These are phyloP conservation scores for Lacerta viridis DNA, from an alignment of 2,797 vertebrate species.

Conservation along the genomic window DNA sequence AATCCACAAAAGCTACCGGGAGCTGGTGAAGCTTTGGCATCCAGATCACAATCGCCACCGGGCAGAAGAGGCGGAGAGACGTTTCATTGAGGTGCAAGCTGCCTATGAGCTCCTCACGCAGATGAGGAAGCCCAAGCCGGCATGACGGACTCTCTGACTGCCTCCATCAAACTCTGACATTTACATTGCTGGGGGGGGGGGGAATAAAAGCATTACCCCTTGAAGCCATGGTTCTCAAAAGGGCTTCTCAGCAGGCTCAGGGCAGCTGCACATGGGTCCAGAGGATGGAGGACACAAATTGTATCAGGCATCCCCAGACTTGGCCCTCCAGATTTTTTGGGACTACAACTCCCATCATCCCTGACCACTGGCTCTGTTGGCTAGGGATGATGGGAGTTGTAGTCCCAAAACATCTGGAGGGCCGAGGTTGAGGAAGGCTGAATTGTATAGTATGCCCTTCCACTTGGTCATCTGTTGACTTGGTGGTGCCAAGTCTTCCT, in stretches of 20 bases:
- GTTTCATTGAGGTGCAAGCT: constrained; percentile 89
- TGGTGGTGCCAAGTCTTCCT: neutral
- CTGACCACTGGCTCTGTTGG: too few relatives aligned
- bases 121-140: constrained; percentile 46
- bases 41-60: constrained; percentile 89
- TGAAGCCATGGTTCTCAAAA: neutral
- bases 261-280: neutral
- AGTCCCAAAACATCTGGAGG: too few relatives aligned
- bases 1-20: constrained; percentile 85
- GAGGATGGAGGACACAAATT: neutral
- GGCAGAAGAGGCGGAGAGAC: constrained; percentile 83
- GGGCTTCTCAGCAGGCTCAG: neutral
- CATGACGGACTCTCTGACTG: neutral
- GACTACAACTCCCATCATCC: too few relatives aligned
- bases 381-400: too few relatives aligned
- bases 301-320: too few relatives aligned
- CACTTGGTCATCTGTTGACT: neutral
- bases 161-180: neutral
- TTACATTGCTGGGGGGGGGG: neutral
- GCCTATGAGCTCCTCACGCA: constrained; percentile 86
- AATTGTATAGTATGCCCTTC: neutral
- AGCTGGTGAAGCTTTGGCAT: constrained; percentile 90
- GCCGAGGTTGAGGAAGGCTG: too few relatives aligned
- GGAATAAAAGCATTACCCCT: neutral
- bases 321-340: too few relatives aligned